Evolutionary conservation across 2,888 invertebrate species (phyloP).

Genomic region (Diaprepes abbreviatus): DNA sequence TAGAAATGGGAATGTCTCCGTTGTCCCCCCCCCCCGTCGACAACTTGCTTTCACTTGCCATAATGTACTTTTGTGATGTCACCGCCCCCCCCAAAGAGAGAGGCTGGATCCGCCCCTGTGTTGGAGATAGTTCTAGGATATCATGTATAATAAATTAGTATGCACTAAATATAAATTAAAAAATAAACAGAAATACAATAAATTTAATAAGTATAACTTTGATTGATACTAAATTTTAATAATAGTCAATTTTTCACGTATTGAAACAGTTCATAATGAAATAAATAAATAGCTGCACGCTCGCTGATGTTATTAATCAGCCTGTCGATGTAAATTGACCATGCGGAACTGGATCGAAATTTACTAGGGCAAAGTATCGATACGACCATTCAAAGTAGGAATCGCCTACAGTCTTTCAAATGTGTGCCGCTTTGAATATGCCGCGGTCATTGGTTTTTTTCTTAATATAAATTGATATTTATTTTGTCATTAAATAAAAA

Average conservation of each 20-base stretch:
- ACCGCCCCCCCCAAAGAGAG: too few species aligned
- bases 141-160: too few species aligned
- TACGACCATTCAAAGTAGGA: slow-evolving; percentile 23
- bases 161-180: too few species aligned
- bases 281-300: slow-evolving; percentile 14
- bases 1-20: too few species aligned
- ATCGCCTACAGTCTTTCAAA: slow-evolving; percentile 43
- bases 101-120: too few species aligned
- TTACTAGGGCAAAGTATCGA: slow-evolving; percentile 41
- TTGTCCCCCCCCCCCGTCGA: too few species aligned
- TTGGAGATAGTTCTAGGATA: too few species aligned
- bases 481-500: too few species aligned
- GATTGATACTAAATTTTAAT: slow-evolving; percentile 3
- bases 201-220: not conserved
- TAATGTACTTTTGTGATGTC: too few species aligned
- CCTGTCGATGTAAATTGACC: slow-evolving; percentile 33
- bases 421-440: slow-evolving; percentile 32
- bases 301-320: slow-evolving; percentile 38
- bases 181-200: too few species aligned
- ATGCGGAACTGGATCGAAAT: slow-evolving; percentile 44
- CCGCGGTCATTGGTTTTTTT: slow-evolving; percentile 4
- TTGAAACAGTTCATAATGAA: slow-evolving; percentile 1
- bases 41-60: too few species aligned
- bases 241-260: not conserved
- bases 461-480: not conserved